phyloP scores from a whole-genome alignment of 2,113 vertebrate species.

The Tragelaphus imberbis region DNA sequence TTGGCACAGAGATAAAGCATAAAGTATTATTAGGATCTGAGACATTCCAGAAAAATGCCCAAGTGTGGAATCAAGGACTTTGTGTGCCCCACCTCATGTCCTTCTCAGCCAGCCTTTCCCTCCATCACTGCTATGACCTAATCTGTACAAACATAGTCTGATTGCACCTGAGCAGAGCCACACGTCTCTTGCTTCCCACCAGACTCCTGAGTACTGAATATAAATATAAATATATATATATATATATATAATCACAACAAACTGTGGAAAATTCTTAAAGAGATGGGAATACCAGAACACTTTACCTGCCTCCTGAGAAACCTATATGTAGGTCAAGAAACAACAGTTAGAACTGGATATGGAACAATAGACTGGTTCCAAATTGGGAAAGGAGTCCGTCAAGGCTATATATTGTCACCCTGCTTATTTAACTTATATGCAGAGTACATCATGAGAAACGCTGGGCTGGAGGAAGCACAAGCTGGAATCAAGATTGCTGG shows the following conservation, averaged over 20 bases:
- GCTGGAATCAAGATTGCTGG: not conserved
- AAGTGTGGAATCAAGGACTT: not conserved
- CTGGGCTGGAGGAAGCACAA: not conserved
- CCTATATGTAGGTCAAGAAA: not conserved
- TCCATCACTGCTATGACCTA: not conserved
- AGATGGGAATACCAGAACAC: not conserved
- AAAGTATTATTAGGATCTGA: not conserved
- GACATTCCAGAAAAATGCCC: not conserved
- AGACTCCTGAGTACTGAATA: not conserved
- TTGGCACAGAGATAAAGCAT: not conserved
- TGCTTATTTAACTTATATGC: not conserved
- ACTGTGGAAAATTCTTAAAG: not conserved
- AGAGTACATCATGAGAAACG: not conserved
- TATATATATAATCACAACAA: not conserved
- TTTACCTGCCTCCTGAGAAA: not conserved
- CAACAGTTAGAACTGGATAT: not conserved
- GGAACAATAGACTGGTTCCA: not conserved
- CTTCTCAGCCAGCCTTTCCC: not conserved
- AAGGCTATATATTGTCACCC: not conserved
- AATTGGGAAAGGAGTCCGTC: not conserved
- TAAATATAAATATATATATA: no score
- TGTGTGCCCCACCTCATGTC: not conserved
- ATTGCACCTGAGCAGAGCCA: not conserved
- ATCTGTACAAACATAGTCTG: not conserved
- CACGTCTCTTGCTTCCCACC: not conserved